These are phyloP conservation scores for Pyrgus malvae DNA, from an alignment of 2,888 invertebrate genomes.

Conservation along the genomic window DNA sequence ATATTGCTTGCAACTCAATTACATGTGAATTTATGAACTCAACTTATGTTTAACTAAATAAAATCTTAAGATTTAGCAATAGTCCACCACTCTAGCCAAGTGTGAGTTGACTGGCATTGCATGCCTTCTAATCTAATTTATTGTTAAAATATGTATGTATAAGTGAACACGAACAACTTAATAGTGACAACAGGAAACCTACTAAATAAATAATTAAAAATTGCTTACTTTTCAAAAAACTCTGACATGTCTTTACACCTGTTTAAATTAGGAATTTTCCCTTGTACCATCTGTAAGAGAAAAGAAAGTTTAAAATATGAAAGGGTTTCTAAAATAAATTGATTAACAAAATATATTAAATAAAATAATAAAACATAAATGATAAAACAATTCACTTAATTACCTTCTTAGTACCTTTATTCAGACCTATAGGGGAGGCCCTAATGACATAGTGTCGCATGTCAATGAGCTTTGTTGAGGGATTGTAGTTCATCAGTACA, in stretches of 20 bases:
- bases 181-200: too few relatives aligned
- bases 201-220: not conserved
- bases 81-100: too few relatives aligned
- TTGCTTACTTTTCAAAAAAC: constrained; percentile 89
- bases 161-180: too few relatives aligned
- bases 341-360: too few relatives aligned
- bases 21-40: too few relatives aligned
- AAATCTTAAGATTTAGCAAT: too few relatives aligned
- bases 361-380: not conserved
- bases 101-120: too few relatives aligned
- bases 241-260: constrained; percentile 93
- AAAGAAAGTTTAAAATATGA: not conserved
- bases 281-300: constrained; percentile 85
- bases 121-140: too few relatives aligned
- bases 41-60: too few relatives aligned
- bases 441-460: constrained; percentile 97
- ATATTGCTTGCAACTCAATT: too few relatives aligned
- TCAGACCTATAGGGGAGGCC: constrained; percentile 94
- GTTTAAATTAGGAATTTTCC: constrained; percentile 94
- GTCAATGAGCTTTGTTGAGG: constrained; percentile 91
- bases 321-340: too few relatives aligned
- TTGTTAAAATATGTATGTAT: too few relatives aligned
- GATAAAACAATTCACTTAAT: not conserved
- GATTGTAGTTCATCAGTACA: constrained; percentile 94
- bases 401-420: constrained; percentile 93